These are phyloP conservation scores for Paguma larvata DNA, from an alignment of 2,797 vertebrate genomes.

Conservation along the genomic window DNA sequence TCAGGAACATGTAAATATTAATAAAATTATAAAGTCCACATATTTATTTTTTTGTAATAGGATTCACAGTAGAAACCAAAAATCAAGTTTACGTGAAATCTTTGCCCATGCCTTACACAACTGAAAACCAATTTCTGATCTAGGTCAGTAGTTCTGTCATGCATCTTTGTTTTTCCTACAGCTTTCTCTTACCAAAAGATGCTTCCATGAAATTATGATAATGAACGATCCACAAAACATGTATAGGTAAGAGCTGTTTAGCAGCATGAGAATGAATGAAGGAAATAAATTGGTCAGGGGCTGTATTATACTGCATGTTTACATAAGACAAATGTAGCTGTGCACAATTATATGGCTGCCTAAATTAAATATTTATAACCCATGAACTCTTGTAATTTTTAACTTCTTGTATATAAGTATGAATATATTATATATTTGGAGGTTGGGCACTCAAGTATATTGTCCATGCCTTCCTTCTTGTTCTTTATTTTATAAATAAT, in stretches of 20 bases:
- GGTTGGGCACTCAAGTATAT: neutral
- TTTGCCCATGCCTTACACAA: neutral
- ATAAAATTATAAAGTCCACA: neutral
- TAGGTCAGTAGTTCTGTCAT: neutral
- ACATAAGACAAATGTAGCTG: neutral
- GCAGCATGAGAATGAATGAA: neutral
- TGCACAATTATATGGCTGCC: neutral
- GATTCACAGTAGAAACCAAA: neutral
- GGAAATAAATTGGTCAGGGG: neutral
- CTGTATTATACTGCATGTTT: neutral
- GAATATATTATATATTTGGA: neutral
- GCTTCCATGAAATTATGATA: neutral
- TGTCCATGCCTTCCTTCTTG: neutral
- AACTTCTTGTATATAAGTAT: neutral
- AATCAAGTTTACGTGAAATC: neutral
- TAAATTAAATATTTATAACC: neutral
- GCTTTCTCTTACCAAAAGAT: neutral
- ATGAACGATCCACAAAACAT: neutral
- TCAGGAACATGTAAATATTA: neutral
- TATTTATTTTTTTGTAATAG: neutral
- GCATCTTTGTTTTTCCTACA: neutral
- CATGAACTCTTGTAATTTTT: neutral
- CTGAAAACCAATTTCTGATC: neutral
- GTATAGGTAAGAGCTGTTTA: neutral
- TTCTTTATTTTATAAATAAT: neutral